Conservation (phyloP, 1,140 invertebrate species). For the Mizuhopecten yessoensis region DNA sequence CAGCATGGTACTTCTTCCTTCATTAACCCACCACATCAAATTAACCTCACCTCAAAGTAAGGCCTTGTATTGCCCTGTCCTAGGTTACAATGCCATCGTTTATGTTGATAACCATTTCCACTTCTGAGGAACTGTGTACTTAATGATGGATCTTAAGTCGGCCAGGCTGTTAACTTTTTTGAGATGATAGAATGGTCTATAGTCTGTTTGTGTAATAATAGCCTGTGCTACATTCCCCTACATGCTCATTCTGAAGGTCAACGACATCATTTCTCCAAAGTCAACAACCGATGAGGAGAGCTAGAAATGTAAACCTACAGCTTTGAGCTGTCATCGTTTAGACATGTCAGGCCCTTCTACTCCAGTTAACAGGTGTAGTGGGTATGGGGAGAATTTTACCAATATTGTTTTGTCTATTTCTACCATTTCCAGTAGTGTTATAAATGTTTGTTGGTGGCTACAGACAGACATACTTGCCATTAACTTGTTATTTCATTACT, state of each 20-base stretch:
- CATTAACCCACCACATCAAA: neutral
- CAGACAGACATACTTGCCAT: neutral
- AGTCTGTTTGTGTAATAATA: neutral
- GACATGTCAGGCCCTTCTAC: neutral
- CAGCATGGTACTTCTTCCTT: neutral
- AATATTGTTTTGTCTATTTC: too few relatives aligned
- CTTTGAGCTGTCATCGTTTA: neutral
- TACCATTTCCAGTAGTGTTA: too few relatives aligned
- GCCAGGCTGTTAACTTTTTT: neutral
- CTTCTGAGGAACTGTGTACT: neutral
- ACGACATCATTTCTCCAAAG: neutral
- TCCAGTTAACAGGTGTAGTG: neutral
- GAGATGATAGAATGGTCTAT: neutral
- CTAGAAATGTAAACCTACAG: neutral
- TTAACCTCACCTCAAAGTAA: neutral
- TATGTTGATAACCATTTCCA: neutral
- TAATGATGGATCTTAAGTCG: neutral
- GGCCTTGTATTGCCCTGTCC: neutral
- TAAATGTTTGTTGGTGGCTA: too few relatives aligned
- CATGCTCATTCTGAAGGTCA: constrained; percentile 1
- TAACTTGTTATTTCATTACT: neutral
- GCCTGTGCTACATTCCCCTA: neutral
- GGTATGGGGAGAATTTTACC: neutral
- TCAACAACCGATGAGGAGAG: neutral
- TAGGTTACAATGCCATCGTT: neutral